phyloP scores from a whole-genome alignment of 2,797 vertebrate genomes.

The Masticophis lateralis region DNA sequence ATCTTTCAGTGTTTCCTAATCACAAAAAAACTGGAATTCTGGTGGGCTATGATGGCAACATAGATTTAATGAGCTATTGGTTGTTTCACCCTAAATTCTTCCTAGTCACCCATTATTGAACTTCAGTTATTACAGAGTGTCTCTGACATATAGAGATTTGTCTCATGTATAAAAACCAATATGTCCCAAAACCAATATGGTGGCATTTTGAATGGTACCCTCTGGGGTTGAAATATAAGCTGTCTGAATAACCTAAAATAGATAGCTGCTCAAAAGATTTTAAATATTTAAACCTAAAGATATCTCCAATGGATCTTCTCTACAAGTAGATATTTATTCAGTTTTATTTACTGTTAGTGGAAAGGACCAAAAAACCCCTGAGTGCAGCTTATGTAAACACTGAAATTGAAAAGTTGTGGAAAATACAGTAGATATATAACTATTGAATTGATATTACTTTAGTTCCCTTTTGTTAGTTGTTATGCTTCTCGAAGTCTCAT shows the following conservation, averaged over 20 bases:
- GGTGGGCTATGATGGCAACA: background rate
- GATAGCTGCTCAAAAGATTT: background rate
- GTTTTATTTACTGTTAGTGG: background rate
- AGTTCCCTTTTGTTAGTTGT: background rate
- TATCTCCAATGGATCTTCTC: background rate
- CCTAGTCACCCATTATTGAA: background rate
- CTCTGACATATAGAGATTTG: background rate
- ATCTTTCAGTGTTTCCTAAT: background rate
- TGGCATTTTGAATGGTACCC: background rate
- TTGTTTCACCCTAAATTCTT: background rate
- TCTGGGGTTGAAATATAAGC: background rate
- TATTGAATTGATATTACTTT: background rate
- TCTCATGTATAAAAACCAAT: background rate
- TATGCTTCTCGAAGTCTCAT: background rate
- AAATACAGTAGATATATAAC: too few relatives aligned
- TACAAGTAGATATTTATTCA: background rate
- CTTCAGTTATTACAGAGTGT: background rate
- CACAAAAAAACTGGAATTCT: background rate
- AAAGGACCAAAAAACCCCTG: too few relatives aligned
- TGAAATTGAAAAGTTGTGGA: too few relatives aligned
- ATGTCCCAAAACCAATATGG: background rate
- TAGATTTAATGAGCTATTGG: background rate
- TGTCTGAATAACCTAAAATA: background rate
- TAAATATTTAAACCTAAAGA: background rate
- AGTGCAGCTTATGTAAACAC: too few relatives aligned